Evolutionary conservation across 1,140 invertebrate species (phyloP), one percentile per base, ranked within the genome.

Genomic region (Latrodectus geometricus): DNA sequence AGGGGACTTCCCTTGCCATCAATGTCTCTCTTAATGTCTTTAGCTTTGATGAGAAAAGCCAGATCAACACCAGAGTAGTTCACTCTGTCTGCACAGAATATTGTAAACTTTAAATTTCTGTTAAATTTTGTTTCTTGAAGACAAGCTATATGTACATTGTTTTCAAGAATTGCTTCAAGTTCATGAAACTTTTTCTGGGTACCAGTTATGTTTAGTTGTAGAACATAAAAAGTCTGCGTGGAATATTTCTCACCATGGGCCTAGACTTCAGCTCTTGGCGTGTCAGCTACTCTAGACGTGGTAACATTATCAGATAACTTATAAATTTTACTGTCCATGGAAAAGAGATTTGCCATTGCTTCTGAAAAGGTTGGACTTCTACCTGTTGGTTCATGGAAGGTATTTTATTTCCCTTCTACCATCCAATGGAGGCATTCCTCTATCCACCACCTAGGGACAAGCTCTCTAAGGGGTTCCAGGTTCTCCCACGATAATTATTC

Each of bases 251-350:
- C 77, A 15, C 61, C 77, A 69, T 1, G n/a, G 49, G 17, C 77
- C 77, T 21, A 65, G 61, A 80, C 77, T 15, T 14, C 77, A 80
- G 77, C 23, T 69, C 17, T 9, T 69, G 77, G 61, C 77, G 77
- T 14, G 77, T 80, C 77, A 23, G 65, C 65, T 80, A 23, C 77
- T n/a, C 77, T 65, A 65, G 66, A 80, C 65, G 77, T 65, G 48
- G 61, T 80, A 80, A 52, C 65, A n/a, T n/a, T n/a, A 69, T 17
- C 21, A 48, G 7, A 23, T 11, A 9, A 8, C 8, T 9, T 69
- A 17, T n/a, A 48, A 35, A 80, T 80, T 21, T 23, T 65, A 80
- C n/a, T n/a, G n/a, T n/a, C n/a, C n/a, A n/a, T n/a, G n/a, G n/a
- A n/a, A n/a, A n/a, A n/a, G n/a, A n/a, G 54, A n/a, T 75, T n/a